Conservation (phyloP, 2,113 vertebrate species). For the Microtus richardsoni region DNA sequence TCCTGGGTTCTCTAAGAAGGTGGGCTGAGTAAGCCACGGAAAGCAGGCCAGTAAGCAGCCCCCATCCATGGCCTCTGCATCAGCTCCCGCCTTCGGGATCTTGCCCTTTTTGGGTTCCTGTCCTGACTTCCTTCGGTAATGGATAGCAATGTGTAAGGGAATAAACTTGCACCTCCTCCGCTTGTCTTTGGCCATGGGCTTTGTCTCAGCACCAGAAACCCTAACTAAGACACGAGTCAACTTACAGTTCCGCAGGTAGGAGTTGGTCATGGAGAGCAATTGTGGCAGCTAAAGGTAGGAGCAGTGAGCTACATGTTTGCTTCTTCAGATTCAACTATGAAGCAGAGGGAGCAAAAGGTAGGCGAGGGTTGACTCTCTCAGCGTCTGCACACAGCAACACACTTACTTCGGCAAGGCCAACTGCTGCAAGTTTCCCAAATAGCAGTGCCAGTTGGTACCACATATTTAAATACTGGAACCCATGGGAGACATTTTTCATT, state of each 20-base stretch:
- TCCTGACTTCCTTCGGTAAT: neutral
- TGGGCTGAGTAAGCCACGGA: neutral
- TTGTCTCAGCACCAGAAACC: neutral
- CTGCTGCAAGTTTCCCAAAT: neutral
- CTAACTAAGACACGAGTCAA: neutral
- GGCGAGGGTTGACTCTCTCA: neutral
- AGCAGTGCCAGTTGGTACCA: neutral
- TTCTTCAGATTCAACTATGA: neutral
- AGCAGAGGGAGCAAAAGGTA: neutral
- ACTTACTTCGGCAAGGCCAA: neutral
- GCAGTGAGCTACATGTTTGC: neutral
- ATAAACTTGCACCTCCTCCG: neutral
- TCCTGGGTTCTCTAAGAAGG: neutral
- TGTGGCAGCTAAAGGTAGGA: neutral
- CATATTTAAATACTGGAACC: neutral
- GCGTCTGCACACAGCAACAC: neutral
- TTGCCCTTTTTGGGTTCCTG: neutral
- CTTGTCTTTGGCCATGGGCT: neutral
- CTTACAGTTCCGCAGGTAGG: neutral
- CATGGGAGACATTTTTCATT: neutral
- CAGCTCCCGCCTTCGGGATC: neutral
- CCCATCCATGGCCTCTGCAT: neutral
- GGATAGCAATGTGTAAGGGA: neutral
- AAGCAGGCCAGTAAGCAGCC: neutral
- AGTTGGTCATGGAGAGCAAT: neutral